Conservation (phyloP, 2,797 vertebrate species). For the Onychomys leucogaster region DNA sequence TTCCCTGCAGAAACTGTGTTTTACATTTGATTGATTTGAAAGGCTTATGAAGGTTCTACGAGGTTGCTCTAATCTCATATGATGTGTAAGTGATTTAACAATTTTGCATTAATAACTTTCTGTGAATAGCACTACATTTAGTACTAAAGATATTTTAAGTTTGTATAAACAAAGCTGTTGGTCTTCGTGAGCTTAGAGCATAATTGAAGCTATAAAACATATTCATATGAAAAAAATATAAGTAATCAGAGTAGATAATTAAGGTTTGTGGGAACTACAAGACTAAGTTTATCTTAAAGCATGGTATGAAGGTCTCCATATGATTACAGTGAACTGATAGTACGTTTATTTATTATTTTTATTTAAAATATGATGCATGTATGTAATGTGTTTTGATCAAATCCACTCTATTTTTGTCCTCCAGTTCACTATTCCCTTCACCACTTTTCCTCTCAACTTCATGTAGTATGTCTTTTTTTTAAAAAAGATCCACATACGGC, state of each 20-base stretch:
- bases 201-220: conserved; percentile 35
- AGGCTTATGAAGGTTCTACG: not conserved
- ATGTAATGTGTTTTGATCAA: not conserved
- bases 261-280: not conserved
- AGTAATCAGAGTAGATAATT: not conserved
- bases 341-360: not conserved
- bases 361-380: not conserved
- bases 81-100: not conserved
- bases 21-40: not conserved
- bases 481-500: too few species aligned
- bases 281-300: not conserved
- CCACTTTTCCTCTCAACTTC: not conserved
- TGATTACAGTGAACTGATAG: not conserved
- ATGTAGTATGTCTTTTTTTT: not conserved
- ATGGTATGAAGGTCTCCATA: not conserved
- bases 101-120: conserved; percentile 1
- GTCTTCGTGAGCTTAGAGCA: not conserved
- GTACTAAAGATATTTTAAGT: conserved; percentile 41
- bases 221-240: conserved; percentile 26
- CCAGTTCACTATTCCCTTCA: not conserved
- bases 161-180: not conserved
- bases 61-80: not conserved
- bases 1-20: not conserved
- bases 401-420: not conserved
- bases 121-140: not conserved